Conservation (phyloP, 2,888 invertebrate species). For the Cheilosia grossa region DNA sequence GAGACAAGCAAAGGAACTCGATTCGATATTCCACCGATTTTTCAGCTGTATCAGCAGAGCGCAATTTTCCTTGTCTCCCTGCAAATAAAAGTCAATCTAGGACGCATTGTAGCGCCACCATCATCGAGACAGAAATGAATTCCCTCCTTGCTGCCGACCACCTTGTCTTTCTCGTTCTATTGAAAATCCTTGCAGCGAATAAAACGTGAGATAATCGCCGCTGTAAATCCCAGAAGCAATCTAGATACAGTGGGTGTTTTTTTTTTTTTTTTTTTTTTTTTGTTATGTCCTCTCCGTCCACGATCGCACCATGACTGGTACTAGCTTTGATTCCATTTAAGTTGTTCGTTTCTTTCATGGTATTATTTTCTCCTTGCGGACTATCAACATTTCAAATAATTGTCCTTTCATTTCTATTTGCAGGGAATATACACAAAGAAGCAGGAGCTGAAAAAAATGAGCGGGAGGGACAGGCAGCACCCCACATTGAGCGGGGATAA, state of each 20-base stretch:
- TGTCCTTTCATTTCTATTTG: slow-evolving; percentile 63
- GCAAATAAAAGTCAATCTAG: slow-evolving; percentile 54
- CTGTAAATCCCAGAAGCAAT: slow-evolving; percentile 69
- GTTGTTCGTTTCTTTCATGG: slow-evolving; percentile 40
- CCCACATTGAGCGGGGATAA: slow-evolving; percentile 47
- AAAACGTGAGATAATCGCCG: slow-evolving; percentile 70
- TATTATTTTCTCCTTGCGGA: slow-evolving; percentile 45
- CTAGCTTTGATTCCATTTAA: slow-evolving; percentile 56
- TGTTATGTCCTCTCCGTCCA: background rate
- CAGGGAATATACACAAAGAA: slow-evolving; percentile 35
- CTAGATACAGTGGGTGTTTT: slow-evolving; percentile 53
- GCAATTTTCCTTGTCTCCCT: slow-evolving; percentile 20
- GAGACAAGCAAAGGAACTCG: slow-evolving; percentile 12
- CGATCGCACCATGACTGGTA: background rate
- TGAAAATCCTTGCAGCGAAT: slow-evolving; percentile 54
- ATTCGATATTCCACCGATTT: slow-evolving; percentile 35
- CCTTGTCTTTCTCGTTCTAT: background rate
- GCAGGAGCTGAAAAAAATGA: slow-evolving; percentile 7
- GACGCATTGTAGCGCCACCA: slow-evolving; percentile 43
- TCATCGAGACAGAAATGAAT: slow-evolving; percentile 25
- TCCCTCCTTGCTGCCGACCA: background rate
- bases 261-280: slow-evolving; percentile 3
- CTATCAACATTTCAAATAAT: slow-evolving; percentile 73
- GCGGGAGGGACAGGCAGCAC: background rate
- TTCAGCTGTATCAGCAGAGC: slow-evolving; percentile 26